Evolutionary conservation across 2,888 invertebrate species (phyloP), one percentile per base, ranked within the genome.

Genomic region (Mimas tiliae): DNA sequence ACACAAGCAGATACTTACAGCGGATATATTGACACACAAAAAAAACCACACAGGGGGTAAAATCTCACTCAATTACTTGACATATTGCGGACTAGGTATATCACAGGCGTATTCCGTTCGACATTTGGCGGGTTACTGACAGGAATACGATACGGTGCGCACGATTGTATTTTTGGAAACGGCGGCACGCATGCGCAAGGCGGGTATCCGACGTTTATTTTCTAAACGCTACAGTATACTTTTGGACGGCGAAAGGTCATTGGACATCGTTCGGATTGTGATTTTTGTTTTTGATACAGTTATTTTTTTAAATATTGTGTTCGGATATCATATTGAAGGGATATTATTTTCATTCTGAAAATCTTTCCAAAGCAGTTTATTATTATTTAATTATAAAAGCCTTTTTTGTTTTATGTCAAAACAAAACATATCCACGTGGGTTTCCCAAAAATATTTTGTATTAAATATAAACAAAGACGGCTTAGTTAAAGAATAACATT

Each of bases 211-310:
- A 71, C 78, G 84, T 85, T 83, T 86, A 86, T 87, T 86, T 87
- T 86, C 80, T 76, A 81, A 81, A 81, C 88, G 88, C 88, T 91
- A 89, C 83, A 84, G 86, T 86, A 87, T 88, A 86, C 88, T 90
- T 93, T 90, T 88, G 88, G 88, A 88, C 78, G 74, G 71, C 72
- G 85, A 93, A 93, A 93, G 93, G 93, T 93, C 93, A 87, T 90
- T 92, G 93, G 89, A 93, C 93, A 93, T 52, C 38, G 27, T 50
- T 63, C n/a, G 16, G 63, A 27, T 62, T 58, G 58, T 19, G 42
- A 19, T 38, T 58, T 38, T 58, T 38, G 16, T 42, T 19, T 12
- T 38, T 19, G 16, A 19, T 14, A 3, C 1, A 27, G 27, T 52
- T 12, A 16, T 11, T 58, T 42, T 38, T 58, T 58, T 19, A 11